Base-by-base conservation (phyloP, 2,797 vertebrate genomes). In the Knipowitschia caucasica region DNA sequence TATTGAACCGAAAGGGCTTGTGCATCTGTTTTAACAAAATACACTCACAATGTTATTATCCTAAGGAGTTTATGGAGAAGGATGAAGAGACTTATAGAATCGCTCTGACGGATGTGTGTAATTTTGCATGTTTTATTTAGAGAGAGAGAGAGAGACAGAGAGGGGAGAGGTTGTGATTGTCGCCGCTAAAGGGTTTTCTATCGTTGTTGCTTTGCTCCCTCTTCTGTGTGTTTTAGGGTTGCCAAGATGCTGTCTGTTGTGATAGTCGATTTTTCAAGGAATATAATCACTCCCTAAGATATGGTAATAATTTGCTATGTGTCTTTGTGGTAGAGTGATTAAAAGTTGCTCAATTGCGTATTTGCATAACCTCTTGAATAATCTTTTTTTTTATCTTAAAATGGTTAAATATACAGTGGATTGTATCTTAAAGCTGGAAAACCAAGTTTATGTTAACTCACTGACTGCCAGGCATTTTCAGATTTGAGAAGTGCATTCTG, bases 1-100 rank as follows among this genome's bases (percentile, higher is more conserved):
- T n/a, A n/a, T n/a, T n/a, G n/a, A n/a, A n/a, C n/a, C n/a, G n/a
- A n/a, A n/a, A n/a, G n/a, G n/a, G n/a, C n/a, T n/a, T n/a, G n/a
- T n/a, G n/a, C n/a, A n/a, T n/a, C n/a, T n/a, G n/a, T n/a, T n/a
- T n/a, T n/a, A n/a, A n/a, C n/a, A n/a, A 67, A 75, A 78, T 69
- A 66, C 73, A 59, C 73, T 82, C 83, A 85, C 83, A 85, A 75
- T 73, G 70, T 81, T 82, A 85, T 86, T 84, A 86, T 76, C 75
- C 79, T 72, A 69, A 81, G 62, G 77, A 86, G 77, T 80, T 80
- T 73, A 78, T 78, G 71, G 63, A 56, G 69, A 33, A 10, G 9
- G 64, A 72, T 69, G 71, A 83, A 74, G 73, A 80, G 63, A 63
- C 75, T 59, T 1, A 56, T 65, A 27, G 73, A 83, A 80, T 75